These are phyloP conservation scores for Luperina nickerlii DNA, from an alignment of 2,888 invertebrate genomes.

Conservation along the genomic window DNA sequence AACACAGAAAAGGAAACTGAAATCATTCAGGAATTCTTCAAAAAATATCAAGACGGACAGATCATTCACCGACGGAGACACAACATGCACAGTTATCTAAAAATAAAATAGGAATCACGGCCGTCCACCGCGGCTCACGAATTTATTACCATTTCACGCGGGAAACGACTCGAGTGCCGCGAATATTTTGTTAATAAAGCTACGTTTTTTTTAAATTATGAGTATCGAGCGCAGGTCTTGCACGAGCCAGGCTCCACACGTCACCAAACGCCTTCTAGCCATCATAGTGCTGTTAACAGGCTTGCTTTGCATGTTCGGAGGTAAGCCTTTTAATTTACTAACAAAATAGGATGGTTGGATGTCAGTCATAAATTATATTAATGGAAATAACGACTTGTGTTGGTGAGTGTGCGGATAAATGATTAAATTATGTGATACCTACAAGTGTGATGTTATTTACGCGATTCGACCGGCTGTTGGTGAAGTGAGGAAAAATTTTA, in stretches of 20 bases:
- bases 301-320: constrained; percentile 83
- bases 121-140: constrained; percentile 65
- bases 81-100: constrained; percentile 82
- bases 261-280: constrained; percentile 80
- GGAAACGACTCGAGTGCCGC: constrained; percentile 57
- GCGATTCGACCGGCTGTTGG: neutral
- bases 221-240: constrained; percentile 77
- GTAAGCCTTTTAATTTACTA: constrained; percentile 76
- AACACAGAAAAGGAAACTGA: constrained; percentile 60
- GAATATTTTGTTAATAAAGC: constrained; percentile 53
- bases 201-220: constrained; percentile 68
- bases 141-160: constrained; percentile 66
- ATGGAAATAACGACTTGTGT: constrained; percentile 26
- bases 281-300: constrained; percentile 81
- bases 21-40: constrained; percentile 64
- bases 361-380: constrained; percentile 51
- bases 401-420: constrained; percentile 8
- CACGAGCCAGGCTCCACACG: constrained; percentile 78
- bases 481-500: neutral
- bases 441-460: constrained; percentile 29
- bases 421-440: constrained; percentile 15
- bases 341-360: constrained; percentile 44
- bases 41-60: constrained; percentile 69
- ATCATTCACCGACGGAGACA: constrained; percentile 77
- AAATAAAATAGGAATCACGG: constrained; percentile 82